Evolutionary conservation across 2,888 invertebrate genomes (phyloP).

Genomic region (Ennomos erosarius): DNA sequence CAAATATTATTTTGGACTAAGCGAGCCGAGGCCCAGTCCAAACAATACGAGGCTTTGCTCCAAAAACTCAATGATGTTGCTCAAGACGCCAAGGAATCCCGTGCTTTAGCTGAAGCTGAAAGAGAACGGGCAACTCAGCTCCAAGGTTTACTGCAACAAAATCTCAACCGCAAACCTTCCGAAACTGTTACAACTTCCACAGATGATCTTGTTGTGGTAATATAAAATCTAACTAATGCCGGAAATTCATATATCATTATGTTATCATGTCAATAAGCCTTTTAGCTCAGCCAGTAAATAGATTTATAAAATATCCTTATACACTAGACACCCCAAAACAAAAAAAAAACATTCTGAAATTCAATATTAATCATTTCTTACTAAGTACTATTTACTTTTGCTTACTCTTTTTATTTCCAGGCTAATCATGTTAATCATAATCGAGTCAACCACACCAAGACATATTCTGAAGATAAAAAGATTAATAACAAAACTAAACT

Average conservation of each 20-base stretch:
- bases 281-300: too few relatives aligned
- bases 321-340: too few relatives aligned
- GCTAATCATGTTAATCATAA: slow-evolving; percentile 19
- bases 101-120: slow-evolving; percentile 64
- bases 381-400: too few relatives aligned
- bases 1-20: slow-evolving; percentile 68
- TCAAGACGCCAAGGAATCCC: slow-evolving; percentile 66
- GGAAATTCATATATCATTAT: too few relatives aligned
- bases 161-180: slow-evolving; percentile 42
- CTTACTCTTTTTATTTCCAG: slow-evolving; percentile 22
- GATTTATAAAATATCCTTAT: too few relatives aligned
- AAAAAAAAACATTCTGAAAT: too few relatives aligned
- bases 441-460: slow-evolving; percentile 31
- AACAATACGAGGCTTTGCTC: slow-evolving; percentile 69
- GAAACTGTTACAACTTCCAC: slow-evolving; percentile 40
- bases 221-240: neutral
- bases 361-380: too few relatives aligned
- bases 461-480: slow-evolving; percentile 33
- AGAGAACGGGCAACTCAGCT: slow-evolving; percentile 60
- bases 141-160: slow-evolving; percentile 61
- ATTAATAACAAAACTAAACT: slow-evolving; percentile 45
- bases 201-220: slow-evolving; percentile 34
- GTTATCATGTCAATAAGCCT: too few relatives aligned
- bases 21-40: slow-evolving; percentile 68
- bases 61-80: slow-evolving; percentile 70